A percentile compares a stretch with the other conserved stretches of the same genome.
These are phyloP conservation scores for Drosophila lacicola DNA, from an alignment of 2,888 invertebrate species.

Conservation along the genomic window DNA sequence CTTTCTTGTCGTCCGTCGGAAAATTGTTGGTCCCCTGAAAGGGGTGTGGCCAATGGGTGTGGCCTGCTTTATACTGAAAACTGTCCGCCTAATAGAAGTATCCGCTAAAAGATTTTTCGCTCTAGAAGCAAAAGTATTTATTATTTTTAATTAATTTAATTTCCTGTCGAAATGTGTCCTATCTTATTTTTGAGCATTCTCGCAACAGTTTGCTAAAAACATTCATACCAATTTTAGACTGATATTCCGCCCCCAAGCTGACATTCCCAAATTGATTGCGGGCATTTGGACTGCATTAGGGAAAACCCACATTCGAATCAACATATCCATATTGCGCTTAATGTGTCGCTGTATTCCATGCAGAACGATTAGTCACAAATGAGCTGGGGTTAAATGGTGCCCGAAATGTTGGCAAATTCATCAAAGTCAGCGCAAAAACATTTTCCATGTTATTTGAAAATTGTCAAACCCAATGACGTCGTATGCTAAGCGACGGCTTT, in stretches of 20 bases:
- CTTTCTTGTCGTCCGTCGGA: too few relatives aligned
- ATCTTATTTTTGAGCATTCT: too few relatives aligned
- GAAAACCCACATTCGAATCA: slow-evolving; percentile 2
- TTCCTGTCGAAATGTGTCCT: too few relatives aligned
- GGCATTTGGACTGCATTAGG: slow-evolving; percentile 3
- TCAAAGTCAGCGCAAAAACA: slow-evolving; percentile 71
- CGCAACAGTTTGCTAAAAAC: neutral
- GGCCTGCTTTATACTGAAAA: too few relatives aligned
- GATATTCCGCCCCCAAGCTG: too few relatives aligned
- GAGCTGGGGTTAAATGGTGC: neutral
- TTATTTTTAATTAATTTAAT: too few relatives aligned
- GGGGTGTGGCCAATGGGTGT: too few relatives aligned
- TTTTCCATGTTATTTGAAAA: slow-evolving; percentile 64
- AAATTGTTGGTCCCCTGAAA: too few relatives aligned
- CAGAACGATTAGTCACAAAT: slow-evolving; percentile 18
- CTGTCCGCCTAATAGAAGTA: too few relatives aligned
- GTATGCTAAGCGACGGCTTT: slow-evolving; percentile 26
- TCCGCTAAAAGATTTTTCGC: too few relatives aligned
- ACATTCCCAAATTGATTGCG: slow-evolving; percentile 22
- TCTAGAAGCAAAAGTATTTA: too few relatives aligned
- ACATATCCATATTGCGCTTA: slow-evolving; percentile 10
- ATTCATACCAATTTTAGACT: neutral
- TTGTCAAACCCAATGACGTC: slow-evolving; percentile 44
- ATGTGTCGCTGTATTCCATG: neutral
- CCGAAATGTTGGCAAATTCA: slow-evolving; percentile 43